Evolutionary conservation across 1,140 invertebrate genomes (phyloP), one percentile per base, ranked within the genome.

Genomic region (Apocrypta bakeri): DNA sequence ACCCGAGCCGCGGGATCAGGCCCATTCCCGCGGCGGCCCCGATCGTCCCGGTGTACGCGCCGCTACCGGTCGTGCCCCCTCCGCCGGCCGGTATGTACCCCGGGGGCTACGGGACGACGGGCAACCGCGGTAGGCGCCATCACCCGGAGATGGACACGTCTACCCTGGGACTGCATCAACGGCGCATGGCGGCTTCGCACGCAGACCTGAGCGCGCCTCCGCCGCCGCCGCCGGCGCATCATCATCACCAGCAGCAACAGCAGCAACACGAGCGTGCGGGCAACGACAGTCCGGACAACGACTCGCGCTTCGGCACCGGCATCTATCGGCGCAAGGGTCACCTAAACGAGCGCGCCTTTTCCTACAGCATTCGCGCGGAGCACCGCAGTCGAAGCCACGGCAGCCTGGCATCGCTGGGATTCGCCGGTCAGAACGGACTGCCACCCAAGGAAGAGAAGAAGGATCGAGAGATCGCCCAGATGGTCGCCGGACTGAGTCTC

Each of bases 321-420:
- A 97, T 97, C 81, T 98, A 98, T 89, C 93, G 96, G 72, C 95
- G 97, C 87, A 97, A 98, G 87, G 97, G 97, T 0, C 97, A 98
- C 88, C 90, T 98, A 77, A 98, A 98, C 90, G 97, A 98, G 89
- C 92, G 97, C 71, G 97, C 97, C 24, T 98, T 98, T 89, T 97
- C 97, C 17, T 98, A 98, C 91, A 98, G 97, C 74, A 98, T 98
- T 86, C 93, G 97, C 72, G 97, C 98, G 88, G 97, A 98, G 89
- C 97, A 98, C 89, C 94, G 97, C 72, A 97, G 97, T 87, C 93
- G 97, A 66, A 98, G 97, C 84, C 97, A 98, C 90, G 97, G 97
- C 71, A 97, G 96, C 71, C 91, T 98, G 86, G 97, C 97, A 29
- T 98, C 97, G 87, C 91, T 98, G 27, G 91, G 91, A 8, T 92